phyloP scores from a whole-genome alignment of 2,113 vertebrate genomes.

The Erinaceus europaeus region DNA sequence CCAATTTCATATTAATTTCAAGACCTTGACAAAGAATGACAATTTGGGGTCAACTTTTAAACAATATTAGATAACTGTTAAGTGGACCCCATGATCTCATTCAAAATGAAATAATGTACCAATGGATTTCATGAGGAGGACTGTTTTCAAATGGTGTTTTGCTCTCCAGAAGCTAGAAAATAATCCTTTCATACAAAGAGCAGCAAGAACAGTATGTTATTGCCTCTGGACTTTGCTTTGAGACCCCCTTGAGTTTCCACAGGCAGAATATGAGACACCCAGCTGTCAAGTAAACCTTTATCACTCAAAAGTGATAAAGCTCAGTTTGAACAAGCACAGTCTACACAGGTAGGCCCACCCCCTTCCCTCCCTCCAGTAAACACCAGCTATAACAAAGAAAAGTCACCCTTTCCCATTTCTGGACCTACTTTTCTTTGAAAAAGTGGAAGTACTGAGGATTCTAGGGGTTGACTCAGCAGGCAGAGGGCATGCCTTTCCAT shows the following conservation, averaged over 20 bases:
- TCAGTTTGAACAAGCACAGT: constrained; percentile 4
- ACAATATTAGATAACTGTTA: constrained; percentile 37
- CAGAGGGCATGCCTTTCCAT: no score
- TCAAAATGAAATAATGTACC: constrained; percentile 55
- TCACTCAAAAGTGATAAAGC: constrained; percentile 7
- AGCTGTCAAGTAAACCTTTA: constrained; percentile 33
- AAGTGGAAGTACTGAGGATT: background rate
- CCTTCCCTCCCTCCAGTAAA: background rate
- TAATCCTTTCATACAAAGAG: constrained; percentile 36
- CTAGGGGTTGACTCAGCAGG: no score
- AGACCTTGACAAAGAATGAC: constrained; percentile 41
- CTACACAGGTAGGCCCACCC: background rate
- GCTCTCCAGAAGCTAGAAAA: constrained; percentile 51
- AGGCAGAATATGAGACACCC: constrained; percentile 1
- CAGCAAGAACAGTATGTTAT: background rate
- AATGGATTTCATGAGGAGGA: constrained; percentile 31
- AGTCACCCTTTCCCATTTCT: background rate
- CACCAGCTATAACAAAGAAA: background rate
- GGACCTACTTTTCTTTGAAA: background rate
- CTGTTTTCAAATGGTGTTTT: constrained; percentile 48
- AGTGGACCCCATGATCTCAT: constrained; percentile 1
- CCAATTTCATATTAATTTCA: constrained; percentile 50
- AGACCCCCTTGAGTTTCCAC: constrained; percentile 27
- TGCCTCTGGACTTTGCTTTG: background rate
- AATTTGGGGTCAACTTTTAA: constrained; percentile 52